Conservation (phyloP, 1,140 invertebrate genomes). For the Conus ventricosus region DNA sequence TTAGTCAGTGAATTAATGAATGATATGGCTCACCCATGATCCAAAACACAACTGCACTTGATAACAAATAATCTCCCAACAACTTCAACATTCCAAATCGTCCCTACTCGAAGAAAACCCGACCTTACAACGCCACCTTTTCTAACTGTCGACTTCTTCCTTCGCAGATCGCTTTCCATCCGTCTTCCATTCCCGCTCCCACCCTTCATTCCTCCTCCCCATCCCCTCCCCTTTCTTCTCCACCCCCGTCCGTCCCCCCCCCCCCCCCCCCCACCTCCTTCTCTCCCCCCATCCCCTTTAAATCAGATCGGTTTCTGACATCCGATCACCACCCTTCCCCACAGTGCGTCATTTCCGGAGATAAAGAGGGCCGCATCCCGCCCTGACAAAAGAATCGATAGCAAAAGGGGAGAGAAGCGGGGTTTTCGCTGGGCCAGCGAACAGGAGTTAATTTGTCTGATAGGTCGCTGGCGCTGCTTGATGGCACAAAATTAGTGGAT, state of each 20-base stretch:
- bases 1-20: too few species aligned
- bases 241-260: not conserved
- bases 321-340: not conserved
- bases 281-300: not conserved
- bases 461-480: conserved; percentile 23
- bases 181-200: not conserved
- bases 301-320: conserved; percentile 21
- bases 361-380: conserved; percentile 16
- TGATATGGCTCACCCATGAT: too few species aligned
- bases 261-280: not conserved
- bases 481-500: conserved; percentile 35
- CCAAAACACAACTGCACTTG: too few species aligned
- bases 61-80: too few species aligned
- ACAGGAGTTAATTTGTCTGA: conserved; percentile 42
- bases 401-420: not conserved
- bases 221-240: not conserved
- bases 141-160: too few species aligned
- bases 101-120: too few species aligned
- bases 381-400: conserved; percentile 12
- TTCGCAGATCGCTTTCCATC: too few species aligned
- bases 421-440: conserved; percentile 26
- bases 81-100: too few species aligned
- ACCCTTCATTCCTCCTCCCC: not conserved
- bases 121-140: too few species aligned
- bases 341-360: not conserved